Base-by-base conservation (phyloP, 2,797 vertebrate species). In the Oceanodroma leucorhoa region DNA sequence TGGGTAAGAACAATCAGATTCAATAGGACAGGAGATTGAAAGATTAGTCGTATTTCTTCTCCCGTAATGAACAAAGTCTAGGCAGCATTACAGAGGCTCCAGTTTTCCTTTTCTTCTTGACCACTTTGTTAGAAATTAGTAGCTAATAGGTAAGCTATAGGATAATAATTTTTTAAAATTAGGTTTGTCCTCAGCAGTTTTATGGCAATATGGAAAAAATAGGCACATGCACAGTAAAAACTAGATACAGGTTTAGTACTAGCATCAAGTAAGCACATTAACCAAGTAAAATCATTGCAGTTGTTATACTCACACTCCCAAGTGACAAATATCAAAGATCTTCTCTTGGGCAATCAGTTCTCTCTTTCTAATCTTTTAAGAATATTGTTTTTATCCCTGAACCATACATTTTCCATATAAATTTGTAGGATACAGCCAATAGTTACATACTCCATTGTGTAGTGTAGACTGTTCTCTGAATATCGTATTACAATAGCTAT, bases 1-100 rank as follows among this genome's bases (percentile, higher is more conserved):
- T 61, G 77, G 87, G 41, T 83, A 89, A 70, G 82, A 94, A 66
- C 72, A 75, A 83, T 55, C 57, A 70, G 71, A 89, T 89, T 86
- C 71, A 60, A 1, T 16, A 60, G 62, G 41, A 55, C 57, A 61
- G 46, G 41, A 89, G 77, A 79, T 60, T 70, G 89, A 75, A 86
- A 48, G 60, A 86, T 83, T 70, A 50, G 34, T 55, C 24, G 5
- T 89, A 79, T 75, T 83, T 83, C 90, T 92, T 79, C 51, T 73
- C 26, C 45, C 12, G n/a, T 70, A 70, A 79, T 55, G 51, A 61
- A 51, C 26, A 19, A 86, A 83, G 62, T 75, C 41, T 50, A 60
- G 72, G 72, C 62, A 75, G 36, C 36, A 58, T 55, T 75, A 53
- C 2, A 19, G 58, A 83, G 51, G 26, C 30, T 94, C 11, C 62